Percentiles rank a stretch among this genome's conserved stretches.
Evolutionary conservation across 2,797 vertebrate species (phyloP).

Genomic region (Darevskia mixta): DNA sequence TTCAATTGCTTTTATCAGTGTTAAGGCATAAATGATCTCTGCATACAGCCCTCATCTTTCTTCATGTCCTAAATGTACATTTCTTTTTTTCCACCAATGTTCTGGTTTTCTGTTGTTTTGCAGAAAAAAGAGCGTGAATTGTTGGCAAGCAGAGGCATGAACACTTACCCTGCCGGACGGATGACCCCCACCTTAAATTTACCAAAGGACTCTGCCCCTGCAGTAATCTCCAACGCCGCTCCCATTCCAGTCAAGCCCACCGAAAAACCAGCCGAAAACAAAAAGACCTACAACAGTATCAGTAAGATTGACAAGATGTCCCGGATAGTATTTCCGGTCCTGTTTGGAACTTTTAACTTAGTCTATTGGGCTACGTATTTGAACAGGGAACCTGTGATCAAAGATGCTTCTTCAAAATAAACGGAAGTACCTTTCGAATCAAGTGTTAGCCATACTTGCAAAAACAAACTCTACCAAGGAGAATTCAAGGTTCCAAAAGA

Average conservation of each 20-base stretch:
- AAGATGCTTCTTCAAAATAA: conserved; percentile 85
- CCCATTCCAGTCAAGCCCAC: conserved; percentile 84
- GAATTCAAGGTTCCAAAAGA: conserved; percentile 78
- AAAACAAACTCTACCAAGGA: conserved; percentile 78
- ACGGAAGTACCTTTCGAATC: conserved; percentile 62
- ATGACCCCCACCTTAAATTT: conserved; percentile 91
- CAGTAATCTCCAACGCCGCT: conserved; percentile 88
- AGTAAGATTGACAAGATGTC: conserved; percentile 99
- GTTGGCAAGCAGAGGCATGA: conserved; percentile 89
- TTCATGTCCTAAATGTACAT: conserved; percentile 4
- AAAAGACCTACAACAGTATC: conserved; percentile 99
- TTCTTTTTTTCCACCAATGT: not conserved
- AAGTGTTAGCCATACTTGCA: conserved; percentile 80
- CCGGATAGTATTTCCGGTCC: conserved; percentile 94
- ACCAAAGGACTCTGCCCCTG: conserved; percentile 88
- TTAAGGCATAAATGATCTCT: not conserved
- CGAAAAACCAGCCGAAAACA: conserved; percentile 90
- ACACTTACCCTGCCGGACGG: conserved; percentile 86
- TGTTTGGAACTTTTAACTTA: conserved; percentile 97
- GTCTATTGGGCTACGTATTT: conserved; percentile 99
- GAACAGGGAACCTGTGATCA: conserved; percentile 94
- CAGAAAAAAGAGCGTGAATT: conserved; percentile 94
- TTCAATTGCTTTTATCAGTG: not conserved
- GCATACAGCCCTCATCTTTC: not conserved
- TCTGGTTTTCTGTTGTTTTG: conserved; percentile 46